These are phyloP conservation scores for Microcebus tavaratra DNA, from an alignment of 2,113 vertebrate genomes.

Conservation along the genomic window DNA sequence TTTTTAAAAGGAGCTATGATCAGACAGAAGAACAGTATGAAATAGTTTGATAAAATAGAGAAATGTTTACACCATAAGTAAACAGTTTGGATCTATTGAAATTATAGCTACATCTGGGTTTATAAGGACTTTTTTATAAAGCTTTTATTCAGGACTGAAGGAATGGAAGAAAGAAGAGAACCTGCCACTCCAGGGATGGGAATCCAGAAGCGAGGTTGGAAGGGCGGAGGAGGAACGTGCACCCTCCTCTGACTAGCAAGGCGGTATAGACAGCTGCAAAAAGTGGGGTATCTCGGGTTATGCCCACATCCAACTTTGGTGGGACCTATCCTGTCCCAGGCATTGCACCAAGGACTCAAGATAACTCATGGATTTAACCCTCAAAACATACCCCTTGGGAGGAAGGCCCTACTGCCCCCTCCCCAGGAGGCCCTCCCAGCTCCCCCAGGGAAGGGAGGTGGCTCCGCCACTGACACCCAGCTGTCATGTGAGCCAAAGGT, in stretches of 20 bases:
- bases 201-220: fast-evolving
- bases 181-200: not conserved
- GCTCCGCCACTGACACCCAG: not conserved
- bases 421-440: not conserved
- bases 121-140: too few species aligned
- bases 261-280: fast-evolving
- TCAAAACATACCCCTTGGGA: fast-evolving
- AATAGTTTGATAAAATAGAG: not conserved
- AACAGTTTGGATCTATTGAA: not conserved
- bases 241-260: too few species aligned
- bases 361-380: not conserved
- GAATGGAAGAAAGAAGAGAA: not conserved
- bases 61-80: not conserved
- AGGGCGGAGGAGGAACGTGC: not conserved
- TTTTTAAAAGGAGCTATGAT: not conserved
- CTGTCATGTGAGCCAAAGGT: not conserved
- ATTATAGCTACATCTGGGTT: not conserved
- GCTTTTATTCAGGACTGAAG: not conserved
- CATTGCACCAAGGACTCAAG: not conserved
- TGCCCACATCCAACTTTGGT: not conserved
- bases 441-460: not conserved
- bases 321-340: not conserved
- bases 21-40: not conserved
- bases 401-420: not conserved
- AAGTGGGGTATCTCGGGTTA: not conserved